Evolutionary conservation across 1,140 invertebrate species (phyloP).

Genomic region (Polyergus mexicanus): DNA sequence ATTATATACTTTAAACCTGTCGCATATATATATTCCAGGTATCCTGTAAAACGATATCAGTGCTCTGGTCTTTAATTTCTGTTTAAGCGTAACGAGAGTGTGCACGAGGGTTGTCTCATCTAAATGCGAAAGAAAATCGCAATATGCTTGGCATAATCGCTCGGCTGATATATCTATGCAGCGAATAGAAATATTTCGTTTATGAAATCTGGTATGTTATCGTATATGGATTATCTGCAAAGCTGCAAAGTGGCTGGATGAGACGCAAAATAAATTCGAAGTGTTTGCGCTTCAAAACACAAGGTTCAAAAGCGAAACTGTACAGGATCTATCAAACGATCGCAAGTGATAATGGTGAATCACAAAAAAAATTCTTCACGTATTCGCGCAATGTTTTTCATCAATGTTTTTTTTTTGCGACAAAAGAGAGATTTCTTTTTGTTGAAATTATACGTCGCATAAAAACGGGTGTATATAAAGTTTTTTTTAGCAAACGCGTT

Average conservation of each 20-base stretch:
- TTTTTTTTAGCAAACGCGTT: not conserved
- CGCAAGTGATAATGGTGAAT: constrained; percentile 9
- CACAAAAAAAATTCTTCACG: not conserved
- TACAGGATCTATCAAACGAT: not conserved
- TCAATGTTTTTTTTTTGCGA: not conserved
- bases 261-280: constrained; percentile 40
- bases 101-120: constrained; percentile 51
- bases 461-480: not conserved
- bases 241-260: constrained; percentile 15
- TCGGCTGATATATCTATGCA: constrained; percentile 41
- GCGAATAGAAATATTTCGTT: constrained; percentile 38
- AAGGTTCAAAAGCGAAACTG: not conserved
- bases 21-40: constrained; percentile 67
- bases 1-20: constrained; percentile 73
- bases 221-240: constrained; percentile 37
- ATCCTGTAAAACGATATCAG: constrained; percentile 75
- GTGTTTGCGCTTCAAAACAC: constrained; percentile 14
- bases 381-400: not conserved
- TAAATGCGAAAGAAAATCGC: constrained; percentile 72
- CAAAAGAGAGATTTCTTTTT: not conserved
- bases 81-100: constrained; percentile 51
- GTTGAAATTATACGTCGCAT: not conserved
- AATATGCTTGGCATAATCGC: constrained; percentile 2
- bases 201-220: constrained; percentile 6
- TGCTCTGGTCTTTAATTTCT: constrained; percentile 66